These are phyloP conservation scores for Macrosoma leucophasiata DNA, from an alignment of 2,888 invertebrate species.

Conservation along the genomic window DNA sequence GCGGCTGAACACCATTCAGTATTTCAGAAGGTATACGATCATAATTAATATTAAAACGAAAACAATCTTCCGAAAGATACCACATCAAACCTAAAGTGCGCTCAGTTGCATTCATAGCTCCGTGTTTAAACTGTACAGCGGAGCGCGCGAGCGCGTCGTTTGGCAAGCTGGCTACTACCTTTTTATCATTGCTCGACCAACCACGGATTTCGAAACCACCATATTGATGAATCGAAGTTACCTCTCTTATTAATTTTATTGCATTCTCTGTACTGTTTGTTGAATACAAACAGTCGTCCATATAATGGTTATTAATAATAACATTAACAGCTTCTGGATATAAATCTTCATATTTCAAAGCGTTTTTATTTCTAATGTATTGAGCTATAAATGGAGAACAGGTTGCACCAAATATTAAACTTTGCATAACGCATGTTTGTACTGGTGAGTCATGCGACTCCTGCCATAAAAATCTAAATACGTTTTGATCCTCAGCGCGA, in stretches of 20 bases:
- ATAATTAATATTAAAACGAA: constrained; percentile 17
- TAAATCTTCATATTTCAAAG: too few species aligned
- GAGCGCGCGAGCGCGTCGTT: constrained; percentile 16
- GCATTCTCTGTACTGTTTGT: too few species aligned
- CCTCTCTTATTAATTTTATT: too few species aligned
- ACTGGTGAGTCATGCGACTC: constrained; percentile 4
- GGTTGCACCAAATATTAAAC: constrained; percentile 22
- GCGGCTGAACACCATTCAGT: constrained; percentile 9
- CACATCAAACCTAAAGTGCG: constrained; percentile 23
- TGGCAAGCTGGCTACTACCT: constrained; percentile 12
- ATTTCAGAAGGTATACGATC: constrained; percentile 10
- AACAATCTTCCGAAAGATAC: constrained; percentile 17
- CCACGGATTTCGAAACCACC: too few species aligned
- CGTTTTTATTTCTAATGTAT: constrained; percentile 18
- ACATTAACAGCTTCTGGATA: too few species aligned
- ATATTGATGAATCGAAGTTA: too few species aligned
- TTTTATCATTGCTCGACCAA: too few species aligned
- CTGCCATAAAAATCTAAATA: constrained; percentile 19
- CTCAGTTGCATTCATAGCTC: too few species aligned
- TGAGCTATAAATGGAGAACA: constrained; percentile 25
- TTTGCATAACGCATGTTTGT: constrained; percentile 12
- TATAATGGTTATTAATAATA: too few species aligned
- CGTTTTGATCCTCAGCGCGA: constrained; percentile 8
- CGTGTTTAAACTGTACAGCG: constrained; percentile 15
- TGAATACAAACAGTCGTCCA: too few species aligned